These are phyloP conservation scores for Merluccius polli DNA, from an alignment of 2,797 vertebrate species.

Conservation along the genomic window DNA sequence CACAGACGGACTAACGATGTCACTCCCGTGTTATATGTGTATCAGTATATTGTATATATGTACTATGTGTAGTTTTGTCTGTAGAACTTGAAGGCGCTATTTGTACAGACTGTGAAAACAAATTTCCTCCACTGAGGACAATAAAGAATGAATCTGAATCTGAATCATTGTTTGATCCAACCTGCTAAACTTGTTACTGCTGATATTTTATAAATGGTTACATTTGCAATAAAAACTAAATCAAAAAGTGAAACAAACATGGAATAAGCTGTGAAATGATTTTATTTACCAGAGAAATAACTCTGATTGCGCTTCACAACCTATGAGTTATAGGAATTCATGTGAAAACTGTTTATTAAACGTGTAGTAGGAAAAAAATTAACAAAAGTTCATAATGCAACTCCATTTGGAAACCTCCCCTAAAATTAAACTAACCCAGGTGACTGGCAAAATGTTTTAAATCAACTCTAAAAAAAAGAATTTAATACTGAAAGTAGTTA, in stretches of 20 bases:
- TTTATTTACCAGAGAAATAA: slow-evolving; percentile 69
- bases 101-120: too few relatives aligned
- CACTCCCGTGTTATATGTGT: too few relatives aligned
- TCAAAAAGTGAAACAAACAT: not conserved
- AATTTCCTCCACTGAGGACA: too few relatives aligned
- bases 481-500: slow-evolving; percentile 79
- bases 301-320: slow-evolving; percentile 66
- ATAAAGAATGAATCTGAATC: too few relatives aligned
- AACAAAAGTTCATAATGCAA: slow-evolving; percentile 62
- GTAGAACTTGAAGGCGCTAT: too few relatives aligned
- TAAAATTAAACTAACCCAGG: slow-evolving; percentile 58
- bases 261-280: slow-evolving; percentile 24
- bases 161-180: not conserved
- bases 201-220: not conserved
- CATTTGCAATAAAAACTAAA: not conserved
- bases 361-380: slow-evolving; percentile 71
- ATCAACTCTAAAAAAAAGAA: slow-evolving; percentile 64
- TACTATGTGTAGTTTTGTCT: too few relatives aligned
- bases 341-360: slow-evolving; percentile 67
- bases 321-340: slow-evolving; percentile 59
- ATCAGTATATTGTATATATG: too few relatives aligned
- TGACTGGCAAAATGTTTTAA: slow-evolving; percentile 64
- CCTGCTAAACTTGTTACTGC: not conserved
- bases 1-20: too few relatives aligned
- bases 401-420: slow-evolving; percentile 62